Base-by-base conservation (phyloP, 2,888 invertebrate genomes). In the Nemapogon koenigi region DNA sequence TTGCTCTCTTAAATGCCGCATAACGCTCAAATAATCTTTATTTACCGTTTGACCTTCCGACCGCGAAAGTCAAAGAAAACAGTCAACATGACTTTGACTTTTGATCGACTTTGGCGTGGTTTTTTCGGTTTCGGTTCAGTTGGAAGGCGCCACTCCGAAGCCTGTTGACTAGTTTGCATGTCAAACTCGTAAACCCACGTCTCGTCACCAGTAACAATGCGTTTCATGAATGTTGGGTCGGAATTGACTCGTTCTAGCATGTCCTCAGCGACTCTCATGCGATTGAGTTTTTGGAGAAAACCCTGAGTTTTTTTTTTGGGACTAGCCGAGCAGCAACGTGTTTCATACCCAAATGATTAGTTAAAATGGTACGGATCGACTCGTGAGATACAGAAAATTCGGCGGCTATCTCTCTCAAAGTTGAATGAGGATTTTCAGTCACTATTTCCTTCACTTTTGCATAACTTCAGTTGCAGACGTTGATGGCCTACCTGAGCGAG, bases 101-200 rank as follows among this genome's bases (percentile, higher is more conserved):
- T 42, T 35, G 39, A 36, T 30, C 26, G 38, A 38, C 29, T 17
- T 35, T 35, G 39, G 35, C 41, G 32, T 46, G 39, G 3, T 39
- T 39, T 37, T 41, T 42, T 39, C 40, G 40, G 41, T 38, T 39
- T 39, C 38, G 37, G 42, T 39, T 46, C 41, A 40, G 41, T 41
- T 43, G 39, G 40, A 41, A 42, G 42, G 37, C 42, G 39, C 41
- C 42, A 41, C 37, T 46, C 42, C 33, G 32, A 26, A 16, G 26
- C 26, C 26, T 35, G 26, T 25, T 35, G 35, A 35, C 26, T 35
- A 14, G 35, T 35, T 35, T 35, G 35, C 26, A 35, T 26, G 35
- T 26, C 16, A 35, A 26, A 35, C 26, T 26, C 26, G 26, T 35
- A 35, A 35, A 26, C 35, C 26, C 35, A 35, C n/a, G 35, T 35